Conservation (phyloP, 2,797 vertebrate species). For the Meriones psammophilus region DNA sequence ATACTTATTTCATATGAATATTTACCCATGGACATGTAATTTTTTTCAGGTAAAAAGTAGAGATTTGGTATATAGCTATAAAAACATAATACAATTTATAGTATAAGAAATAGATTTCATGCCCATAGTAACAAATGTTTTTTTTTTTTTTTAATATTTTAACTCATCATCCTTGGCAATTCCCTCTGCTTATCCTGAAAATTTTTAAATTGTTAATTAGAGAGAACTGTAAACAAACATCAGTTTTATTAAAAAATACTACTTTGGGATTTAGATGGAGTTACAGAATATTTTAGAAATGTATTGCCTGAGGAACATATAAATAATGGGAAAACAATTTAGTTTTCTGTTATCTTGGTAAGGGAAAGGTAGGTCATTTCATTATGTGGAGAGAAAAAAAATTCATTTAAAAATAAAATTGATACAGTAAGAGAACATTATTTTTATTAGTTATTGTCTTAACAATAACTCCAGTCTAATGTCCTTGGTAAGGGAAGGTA, state of each 20-base stretch:
- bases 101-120: constrained; percentile 19
- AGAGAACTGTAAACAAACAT: neutral
- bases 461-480: constrained; percentile 79
- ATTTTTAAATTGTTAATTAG: neutral
- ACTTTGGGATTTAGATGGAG: neutral
- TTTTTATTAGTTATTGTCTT: constrained; percentile 88
- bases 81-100: constrained; percentile 34
- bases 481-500: neutral
- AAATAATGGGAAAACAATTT: neutral
- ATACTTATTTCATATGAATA: neutral
- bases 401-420: neutral
- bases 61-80: constrained; percentile 15
- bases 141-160: rapidly evolving
- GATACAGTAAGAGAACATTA: constrained; percentile 73
- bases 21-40: neutral
- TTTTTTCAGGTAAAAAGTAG: neutral
- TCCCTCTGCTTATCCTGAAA: neutral
- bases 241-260: neutral
- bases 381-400: neutral
- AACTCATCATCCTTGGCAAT: neutral
- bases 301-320: neutral
- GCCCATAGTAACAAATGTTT: constrained; percentile 41
- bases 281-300: neutral
- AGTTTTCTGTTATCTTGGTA: neutral
- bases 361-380: neutral